Evolutionary conservation across 1,140 invertebrate genomes (phyloP), one percentile per base, ranked within the genome.

Genomic region (Sipha flava): DNA sequence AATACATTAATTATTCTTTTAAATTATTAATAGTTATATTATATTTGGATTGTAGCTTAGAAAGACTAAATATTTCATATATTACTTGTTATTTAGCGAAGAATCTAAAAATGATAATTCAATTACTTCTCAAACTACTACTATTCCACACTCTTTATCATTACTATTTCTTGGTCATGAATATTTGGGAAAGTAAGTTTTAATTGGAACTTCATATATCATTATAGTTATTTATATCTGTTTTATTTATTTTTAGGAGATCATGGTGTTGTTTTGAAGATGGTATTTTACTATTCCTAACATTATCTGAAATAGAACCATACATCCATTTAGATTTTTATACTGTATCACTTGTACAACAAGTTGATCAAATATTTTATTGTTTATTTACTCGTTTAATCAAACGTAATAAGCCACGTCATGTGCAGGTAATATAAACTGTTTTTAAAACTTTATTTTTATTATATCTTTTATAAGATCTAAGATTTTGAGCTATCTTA

Each of bases 351-450:
- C 86, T 95, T 4, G 88, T 89, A 57, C 90, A 92, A 79, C 90
- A 92, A 77, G 86, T 96, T 80, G 95, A 97, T 83, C 95, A 98
- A 85, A 92, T 93, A 82, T 91, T 96, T 66, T 95, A 90, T 84
- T 98, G 95, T 85, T 86, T 98, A 2, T 97, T 94, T 85, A 91
- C 91, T 26, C 93, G 96, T 87, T 93, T 94, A 1, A 90, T 89
- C 81, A 95, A 92, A 85, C 93, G 91, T 83, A 90, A 87, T 2
- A 92, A 92, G 83, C 85, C 87, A 31, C 85, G 66, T 18, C 14
- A 47, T 70, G 29, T 79, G 16, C 70, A 70, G 23, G 66, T 70
- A 70, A 79, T 89, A 94, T 6, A 34, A 62, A 62, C 12, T 29
- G 26, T n/a, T 18, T 7, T 64, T 40, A 54, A 23, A 14, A 57